A percentile compares a stretch with the other conserved stretches of the same genome.
These are phyloP conservation scores for Danio kyathit DNA, from an alignment of 2,797 vertebrate species.

Conservation along the genomic window DNA sequence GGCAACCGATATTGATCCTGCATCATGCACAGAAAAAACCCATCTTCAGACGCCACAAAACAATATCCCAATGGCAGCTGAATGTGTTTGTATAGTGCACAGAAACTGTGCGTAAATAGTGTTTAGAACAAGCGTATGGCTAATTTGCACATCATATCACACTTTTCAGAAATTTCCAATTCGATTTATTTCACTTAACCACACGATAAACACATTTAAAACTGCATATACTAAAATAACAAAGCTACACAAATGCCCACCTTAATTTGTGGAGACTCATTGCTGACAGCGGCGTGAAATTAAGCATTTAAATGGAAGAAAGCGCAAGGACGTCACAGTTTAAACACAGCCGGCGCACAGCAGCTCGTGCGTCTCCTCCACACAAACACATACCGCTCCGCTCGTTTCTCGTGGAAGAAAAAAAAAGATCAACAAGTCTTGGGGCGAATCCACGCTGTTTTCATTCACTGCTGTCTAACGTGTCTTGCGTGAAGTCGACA, in stretches of 20 bases:
- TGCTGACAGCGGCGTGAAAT: constrained; percentile 56
- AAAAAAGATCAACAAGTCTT: constrained; percentile 81
- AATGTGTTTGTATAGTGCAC: neutral
- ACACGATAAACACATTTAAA: neutral
- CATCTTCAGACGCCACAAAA: constrained; percentile 20
- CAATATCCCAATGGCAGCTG: neutral
- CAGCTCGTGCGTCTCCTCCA: constrained; percentile 69
- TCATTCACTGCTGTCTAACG: constrained; percentile 68
- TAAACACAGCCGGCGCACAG: constrained; percentile 54
- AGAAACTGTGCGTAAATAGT: neutral
- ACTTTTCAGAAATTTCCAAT: constrained; percentile 11
- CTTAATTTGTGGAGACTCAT: constrained; percentile 69
- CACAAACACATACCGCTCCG: constrained; percentile 67
- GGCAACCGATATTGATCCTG: constrained; percentile 29
- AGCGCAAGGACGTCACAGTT: constrained; percentile 71
- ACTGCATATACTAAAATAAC: neutral
- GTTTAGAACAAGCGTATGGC: neutral
- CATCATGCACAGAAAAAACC: neutral
- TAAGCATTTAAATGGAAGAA: constrained; percentile 58
- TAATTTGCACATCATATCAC: neutral
- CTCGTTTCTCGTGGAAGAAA: constrained; percentile 44
- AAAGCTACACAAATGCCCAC: constrained; percentile 59
- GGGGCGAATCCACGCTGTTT: constrained; percentile 63
- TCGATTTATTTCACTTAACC: neutral
- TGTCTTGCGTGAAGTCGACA: constrained; percentile 68